A percentile compares a stretch with the other conserved stretches of the same genome.
These are phyloP conservation scores for Criorhina ranunculi DNA, from an alignment of 2,888 invertebrate genomes.

Conservation along the genomic window DNA sequence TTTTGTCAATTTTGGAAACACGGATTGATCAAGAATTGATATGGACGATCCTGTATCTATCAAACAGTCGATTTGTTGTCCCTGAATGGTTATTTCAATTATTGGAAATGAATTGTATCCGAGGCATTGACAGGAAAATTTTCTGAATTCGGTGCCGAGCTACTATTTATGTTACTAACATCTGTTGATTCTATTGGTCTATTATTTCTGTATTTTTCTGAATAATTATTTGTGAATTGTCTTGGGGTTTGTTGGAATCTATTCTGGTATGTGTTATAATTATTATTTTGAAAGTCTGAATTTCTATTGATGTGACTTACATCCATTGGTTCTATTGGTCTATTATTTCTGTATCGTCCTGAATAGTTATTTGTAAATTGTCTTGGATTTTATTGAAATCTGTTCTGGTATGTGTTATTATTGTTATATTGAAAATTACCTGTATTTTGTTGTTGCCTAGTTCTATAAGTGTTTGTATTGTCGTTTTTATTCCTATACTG, in stretches of 20 bases:
- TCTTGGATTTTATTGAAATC: slow-evolving; percentile 20
- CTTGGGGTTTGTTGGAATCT: slow-evolving; percentile 10
- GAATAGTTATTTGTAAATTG: slow-evolving; percentile 31
- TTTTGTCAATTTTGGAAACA: slow-evolving; percentile 12
- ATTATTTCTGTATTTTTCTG: slow-evolving; percentile 20
- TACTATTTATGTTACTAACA: slow-evolving; percentile 16
- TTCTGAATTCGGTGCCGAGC: neutral
- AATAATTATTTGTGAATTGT: slow-evolving; percentile 23
- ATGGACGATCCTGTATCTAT: slow-evolving; percentile 32
- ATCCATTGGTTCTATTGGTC: slow-evolving; percentile 20
- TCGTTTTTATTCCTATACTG: neutral
- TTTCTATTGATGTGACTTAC: slow-evolving; percentile 12
- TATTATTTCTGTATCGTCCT: slow-evolving; percentile 20
- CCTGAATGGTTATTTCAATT: slow-evolving; percentile 20
- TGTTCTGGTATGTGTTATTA: slow-evolving; percentile 6
- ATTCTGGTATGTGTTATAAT: slow-evolving; percentile 10
- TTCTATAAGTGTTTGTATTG: slow-evolving; percentile 18
- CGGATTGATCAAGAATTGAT: slow-evolving; percentile 8
- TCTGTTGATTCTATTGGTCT: slow-evolving; percentile 29
- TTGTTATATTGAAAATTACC: slow-evolving; percentile 14
- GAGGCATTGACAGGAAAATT: slow-evolving; percentile 19
- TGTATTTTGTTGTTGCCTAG: slow-evolving; percentile 21
- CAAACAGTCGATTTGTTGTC: slow-evolving; percentile 21
- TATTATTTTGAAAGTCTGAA: slow-evolving; percentile 16
- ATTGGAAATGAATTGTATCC: slow-evolving; percentile 28